Percentiles rank a stretch among this genome's conserved stretches.
Conservation (phyloP, 2,113 vertebrate species). For the Protomyctophum bolini region DNA sequence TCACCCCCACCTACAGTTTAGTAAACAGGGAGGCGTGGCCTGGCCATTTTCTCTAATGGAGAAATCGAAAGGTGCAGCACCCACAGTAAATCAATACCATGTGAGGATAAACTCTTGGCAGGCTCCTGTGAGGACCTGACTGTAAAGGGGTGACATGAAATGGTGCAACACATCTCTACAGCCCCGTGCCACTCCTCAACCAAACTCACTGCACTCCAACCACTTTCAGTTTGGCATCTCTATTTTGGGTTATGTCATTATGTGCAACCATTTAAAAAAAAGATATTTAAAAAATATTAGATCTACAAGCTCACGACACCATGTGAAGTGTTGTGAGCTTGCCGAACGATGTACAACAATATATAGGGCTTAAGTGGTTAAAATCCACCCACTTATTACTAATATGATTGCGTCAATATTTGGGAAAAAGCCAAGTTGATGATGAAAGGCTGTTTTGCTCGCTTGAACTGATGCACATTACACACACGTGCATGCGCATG, state of each 20-base stretch:
- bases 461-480: not conserved
- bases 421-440: constrained; percentile 38
- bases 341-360: too few species aligned
- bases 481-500: not conserved
- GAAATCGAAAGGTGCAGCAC: constrained; percentile 74
- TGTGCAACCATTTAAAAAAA: not conserved
- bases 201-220: not conserved
- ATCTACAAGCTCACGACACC: not conserved
- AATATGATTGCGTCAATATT: constrained; percentile 36
- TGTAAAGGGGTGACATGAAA: constrained; percentile 28
- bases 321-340: too few species aligned
- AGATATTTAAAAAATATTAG: not conserved
- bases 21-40: constrained; percentile 69
- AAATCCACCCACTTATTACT: constrained; percentile 25
- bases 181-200: not conserved
- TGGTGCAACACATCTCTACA: constrained; percentile 1
- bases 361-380: not conserved
- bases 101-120: constrained; percentile 53
- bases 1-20: constrained; percentile 24
- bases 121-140: constrained; percentile 40
- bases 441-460: constrained; percentile 3
- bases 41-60: constrained; percentile 70
- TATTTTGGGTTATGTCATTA: not conserved
- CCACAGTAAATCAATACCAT: constrained; percentile 71
- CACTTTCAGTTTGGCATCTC: not conserved